These are phyloP conservation scores for Muscicapa comitata DNA, from an alignment of 2,797 vertebrate species.

Conservation along the genomic window DNA sequence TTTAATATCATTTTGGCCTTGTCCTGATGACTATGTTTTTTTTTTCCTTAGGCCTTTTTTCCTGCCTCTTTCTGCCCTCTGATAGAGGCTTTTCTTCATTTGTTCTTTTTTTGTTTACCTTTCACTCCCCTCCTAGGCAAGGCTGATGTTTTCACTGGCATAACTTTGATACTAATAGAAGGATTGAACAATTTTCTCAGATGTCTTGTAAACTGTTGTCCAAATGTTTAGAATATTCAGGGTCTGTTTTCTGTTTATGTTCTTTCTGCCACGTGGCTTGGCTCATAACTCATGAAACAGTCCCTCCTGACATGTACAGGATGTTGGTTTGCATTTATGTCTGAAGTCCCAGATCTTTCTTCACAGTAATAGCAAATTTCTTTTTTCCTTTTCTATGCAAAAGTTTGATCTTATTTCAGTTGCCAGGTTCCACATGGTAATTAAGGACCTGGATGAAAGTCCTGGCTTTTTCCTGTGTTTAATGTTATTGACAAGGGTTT, in stretches of 20 bases:
- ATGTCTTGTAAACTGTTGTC: not conserved
- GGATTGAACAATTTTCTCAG: not conserved
- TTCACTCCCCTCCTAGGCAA: not conserved
- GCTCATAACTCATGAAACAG: not conserved
- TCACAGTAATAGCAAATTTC: not conserved
- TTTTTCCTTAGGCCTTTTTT: not conserved
- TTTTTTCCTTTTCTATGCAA: not conserved
- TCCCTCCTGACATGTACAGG: not conserved
- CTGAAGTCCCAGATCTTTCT: not conserved
- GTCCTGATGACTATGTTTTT: not conserved
- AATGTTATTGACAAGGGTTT: not conserved
- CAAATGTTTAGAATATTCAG: not conserved
- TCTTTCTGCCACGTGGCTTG: not conserved
- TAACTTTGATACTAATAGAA: not conserved
- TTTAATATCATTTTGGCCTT: not conserved
- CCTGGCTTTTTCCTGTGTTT: conserved; percentile 4
- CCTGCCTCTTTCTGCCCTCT: not conserved
- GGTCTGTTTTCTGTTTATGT: not conserved
- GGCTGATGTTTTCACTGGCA: not conserved
- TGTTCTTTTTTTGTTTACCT: not conserved
- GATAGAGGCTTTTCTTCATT: not conserved
- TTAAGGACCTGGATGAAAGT: conserved; percentile 15
- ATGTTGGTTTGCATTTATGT: not conserved
- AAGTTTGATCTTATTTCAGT: not conserved
- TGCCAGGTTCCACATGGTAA: conserved; percentile 2